Evolutionary conservation across 2,888 invertebrate genomes (phyloP).

Genomic region (Amaurobius ferox): DNA sequence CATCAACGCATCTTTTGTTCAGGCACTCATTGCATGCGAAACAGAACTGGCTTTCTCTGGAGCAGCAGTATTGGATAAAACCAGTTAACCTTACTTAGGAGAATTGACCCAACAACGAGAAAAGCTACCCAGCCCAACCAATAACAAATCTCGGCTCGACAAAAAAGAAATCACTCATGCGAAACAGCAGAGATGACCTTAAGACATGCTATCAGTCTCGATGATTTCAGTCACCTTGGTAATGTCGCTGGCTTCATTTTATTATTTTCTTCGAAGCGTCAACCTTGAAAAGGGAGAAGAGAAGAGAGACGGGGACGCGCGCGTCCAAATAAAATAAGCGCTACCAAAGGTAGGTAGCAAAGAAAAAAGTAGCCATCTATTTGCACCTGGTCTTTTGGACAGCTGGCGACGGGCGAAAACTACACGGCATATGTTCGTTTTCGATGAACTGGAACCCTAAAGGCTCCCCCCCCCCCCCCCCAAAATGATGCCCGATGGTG

Average conservation of each 20-base stretch:
- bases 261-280: constrained; percentile 3
- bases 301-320: constrained; percentile 2
- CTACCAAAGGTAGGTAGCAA: constrained; percentile 51
- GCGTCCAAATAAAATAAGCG: constrained; percentile 2
- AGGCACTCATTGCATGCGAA: too few relatives aligned
- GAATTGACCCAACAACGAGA: constrained; percentile 32
- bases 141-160: constrained; percentile 26
- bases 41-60: too few relatives aligned
- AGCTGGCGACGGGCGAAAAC: constrained; percentile 26
- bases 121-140: constrained; percentile 32
- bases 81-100: constrained; percentile 63
- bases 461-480: neutral
- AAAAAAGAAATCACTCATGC: constrained; percentile 28
- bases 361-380: constrained; percentile 39
- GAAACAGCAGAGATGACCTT: constrained; percentile 66
- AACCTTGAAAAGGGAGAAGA: constrained; percentile 32
- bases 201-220: constrained; percentile 37
- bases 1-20: too few relatives aligned
- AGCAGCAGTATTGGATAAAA: constrained; percentile 29
- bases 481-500: too few relatives aligned
- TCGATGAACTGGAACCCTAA: neutral
- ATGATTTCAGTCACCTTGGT: constrained; percentile 64
- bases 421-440: too few relatives aligned
- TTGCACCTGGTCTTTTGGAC: constrained; percentile 58
- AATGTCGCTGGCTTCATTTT: neutral